A percentile compares a stretch with the other conserved stretches of the same genome.
Evolutionary conservation across 2,888 invertebrate species (phyloP).

Genomic region (Artemia sp.): DNA sequence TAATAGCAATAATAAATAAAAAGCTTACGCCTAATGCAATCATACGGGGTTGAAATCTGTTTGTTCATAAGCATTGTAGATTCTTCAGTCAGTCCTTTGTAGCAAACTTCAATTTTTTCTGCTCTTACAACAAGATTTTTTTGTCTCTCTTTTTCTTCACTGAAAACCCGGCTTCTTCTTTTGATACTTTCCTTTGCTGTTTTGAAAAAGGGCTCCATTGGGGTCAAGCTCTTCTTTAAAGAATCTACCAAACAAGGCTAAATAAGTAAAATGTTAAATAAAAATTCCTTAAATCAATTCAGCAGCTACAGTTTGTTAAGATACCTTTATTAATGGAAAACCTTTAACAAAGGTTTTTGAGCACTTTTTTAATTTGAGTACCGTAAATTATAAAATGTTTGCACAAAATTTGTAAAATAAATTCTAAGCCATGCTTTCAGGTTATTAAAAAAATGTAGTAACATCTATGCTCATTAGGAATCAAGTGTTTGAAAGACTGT

Average conservation of each 20-base stretch:
- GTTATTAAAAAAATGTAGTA: too few species aligned
- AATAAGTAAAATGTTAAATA: neutral
- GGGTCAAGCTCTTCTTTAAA: neutral
- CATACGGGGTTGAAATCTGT: slow-evolving; percentile 70
- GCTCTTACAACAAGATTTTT: slow-evolving; percentile 55
- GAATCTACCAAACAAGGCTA: neutral
- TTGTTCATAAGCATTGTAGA: slow-evolving; percentile 73
- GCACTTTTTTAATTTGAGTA: too few species aligned
- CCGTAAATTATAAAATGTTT: too few species aligned
- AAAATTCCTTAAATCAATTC: too few species aligned
- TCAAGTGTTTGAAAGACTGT: too few species aligned
- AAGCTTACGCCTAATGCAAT: slow-evolving; percentile 72
- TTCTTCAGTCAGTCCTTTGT: slow-evolving; percentile 54
- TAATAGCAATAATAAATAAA: neutral
- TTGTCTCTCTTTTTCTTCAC: slow-evolving; percentile 57
- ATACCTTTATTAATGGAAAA: too few species aligned
- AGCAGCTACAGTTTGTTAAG: too few species aligned
- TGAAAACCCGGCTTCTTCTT: slow-evolving; percentile 41
- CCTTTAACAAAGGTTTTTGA: too few species aligned
- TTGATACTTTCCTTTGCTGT: neutral
- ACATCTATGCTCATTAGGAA: too few species aligned
- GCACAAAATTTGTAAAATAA: too few species aligned
- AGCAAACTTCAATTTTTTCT: slow-evolving; percentile 75
- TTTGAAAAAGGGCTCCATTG: neutral
- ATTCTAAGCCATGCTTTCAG: too few species aligned